Evolutionary conservation across 2,888 invertebrate genomes (phyloP), one percentile per base, ranked within the genome.

Genomic region (Melanargia galathea): DNA sequence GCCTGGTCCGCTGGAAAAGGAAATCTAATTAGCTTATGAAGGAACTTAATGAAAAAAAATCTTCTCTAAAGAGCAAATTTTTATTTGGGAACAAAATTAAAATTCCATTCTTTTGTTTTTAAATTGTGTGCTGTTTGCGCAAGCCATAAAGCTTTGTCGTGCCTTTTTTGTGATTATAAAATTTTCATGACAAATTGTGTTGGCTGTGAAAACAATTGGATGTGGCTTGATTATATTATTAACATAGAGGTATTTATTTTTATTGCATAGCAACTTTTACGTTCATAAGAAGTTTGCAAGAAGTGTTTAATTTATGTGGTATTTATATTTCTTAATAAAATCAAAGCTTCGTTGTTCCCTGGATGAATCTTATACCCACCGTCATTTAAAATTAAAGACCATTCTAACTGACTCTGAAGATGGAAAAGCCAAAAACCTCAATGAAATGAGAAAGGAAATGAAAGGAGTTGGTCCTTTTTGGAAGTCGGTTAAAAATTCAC

Each of bases 1-100:
- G 92, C 90, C 67, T 88, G 82, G 72, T 93, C 92, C 73, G 93
- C 94, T 94, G 70, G 76, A 72, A 60, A 73, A 77, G 71, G 54
- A 59, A 58, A 70, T 65, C 67, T 70, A 51, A 73, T 68, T 62
- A 60, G 46, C 43, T 59, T 60, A 54, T 60, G 30, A 43, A 43
- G 43, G 40, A 51, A 57, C 16, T 16, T 62, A 51, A 46, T 64
- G 40, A 22, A 51, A 56, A 51, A 56, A 59, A 60, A 58, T 18
- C 30, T 56, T 48, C 62, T 56, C 38, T 48, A 20, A 22, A 59
- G 49, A 48, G n/a, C 35, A 49, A 59, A 26, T 59, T 59, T 57
- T 58, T 48, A 35, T 58, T 20, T 33, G 18, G 35, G 48, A 48
- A 35, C 33, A 20, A 45, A 58, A 46, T 48, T 58, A 22, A 24